Evolutionary conservation across 1,140 invertebrate species (phyloP), one percentile per base, ranked within the genome.

Genomic region (Cotesia chilonis): DNA sequence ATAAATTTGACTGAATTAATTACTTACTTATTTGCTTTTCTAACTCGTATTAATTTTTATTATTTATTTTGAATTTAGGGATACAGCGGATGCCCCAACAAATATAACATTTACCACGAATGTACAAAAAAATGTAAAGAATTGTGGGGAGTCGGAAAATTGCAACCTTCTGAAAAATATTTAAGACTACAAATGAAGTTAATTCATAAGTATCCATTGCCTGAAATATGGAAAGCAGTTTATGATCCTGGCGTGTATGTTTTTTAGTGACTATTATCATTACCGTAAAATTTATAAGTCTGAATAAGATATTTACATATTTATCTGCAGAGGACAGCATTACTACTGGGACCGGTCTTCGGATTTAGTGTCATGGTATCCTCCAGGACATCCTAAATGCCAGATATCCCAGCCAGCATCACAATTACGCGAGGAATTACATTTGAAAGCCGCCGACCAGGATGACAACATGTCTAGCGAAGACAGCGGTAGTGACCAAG

Each of bases 341-440:
- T 99, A 98, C 86, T 99, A 97, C 83, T 99, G 97, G 97, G 95
- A 97, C 83, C 91, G 92, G 78, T 90, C 92, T 66, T 96, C 94
- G 75, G 96, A 98, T 88, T 88, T 96, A 73, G 98, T 99, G 1
- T 94, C 94, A 3, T 99, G 98, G 98, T 81, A 98, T 61, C 95
- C 97, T 51, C 97, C 98, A 12, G 88, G 89, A 35, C 97, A 99
- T 88, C 97, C 96, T n/a, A 92, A 91, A 82, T 94, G 95, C 66
- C 87, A 90, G 35, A 90, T 95, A 65, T 92, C 92, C 3, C 90
- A 94, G 81, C 92, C 95, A 78, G 96, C 96, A 20, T 92, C 95
- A 36, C 92, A 93, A 79, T 86, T 97, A 68, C 87, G 94, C 75
- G 91, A 93, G 81, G 92, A 94, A 81, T 85, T 90, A 60, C 85